These are phyloP conservation scores for Larimichthys crocea DNA, from an alignment of 2,113 vertebrate genomes.

Conservation along the genomic window DNA sequence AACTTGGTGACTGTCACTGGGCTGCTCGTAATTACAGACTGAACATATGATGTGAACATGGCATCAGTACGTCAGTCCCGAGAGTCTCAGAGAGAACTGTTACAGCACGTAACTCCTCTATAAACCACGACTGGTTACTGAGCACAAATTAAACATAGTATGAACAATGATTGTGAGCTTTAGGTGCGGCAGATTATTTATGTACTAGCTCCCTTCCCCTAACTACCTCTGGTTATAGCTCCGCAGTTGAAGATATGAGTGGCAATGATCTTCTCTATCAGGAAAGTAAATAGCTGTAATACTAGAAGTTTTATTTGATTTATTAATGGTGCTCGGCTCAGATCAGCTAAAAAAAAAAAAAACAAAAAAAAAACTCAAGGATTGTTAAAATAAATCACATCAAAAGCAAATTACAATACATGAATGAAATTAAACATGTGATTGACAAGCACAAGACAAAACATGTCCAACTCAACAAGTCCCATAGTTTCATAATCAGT, in stretches of 20 bases:
- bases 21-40: too few species aligned
- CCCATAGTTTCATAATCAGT: neutral
- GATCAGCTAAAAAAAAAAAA: too few species aligned
- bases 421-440: neutral
- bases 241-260: neutral
- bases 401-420: neutral
- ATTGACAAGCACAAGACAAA: neutral
- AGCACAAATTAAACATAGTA: neutral
- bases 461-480: slow-evolving; percentile 25
- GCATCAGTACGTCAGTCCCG: too few species aligned
- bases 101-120: neutral
- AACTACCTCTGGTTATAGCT: neutral
- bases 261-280: neutral
- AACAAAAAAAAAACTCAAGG: neutral
- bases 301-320: neutral
- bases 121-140: neutral
- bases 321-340: neutral
- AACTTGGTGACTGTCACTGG: neutral
- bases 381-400: slow-evolving; percentile 16
- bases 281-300: too few species aligned
- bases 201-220: too few species aligned
- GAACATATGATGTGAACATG: neutral
- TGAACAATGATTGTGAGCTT: neutral
- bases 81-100: too few species aligned
- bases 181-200: neutral